Evolutionary conservation across 2,888 invertebrate species (phyloP).

Genomic region (Rhyacophila evoluta): DNA sequence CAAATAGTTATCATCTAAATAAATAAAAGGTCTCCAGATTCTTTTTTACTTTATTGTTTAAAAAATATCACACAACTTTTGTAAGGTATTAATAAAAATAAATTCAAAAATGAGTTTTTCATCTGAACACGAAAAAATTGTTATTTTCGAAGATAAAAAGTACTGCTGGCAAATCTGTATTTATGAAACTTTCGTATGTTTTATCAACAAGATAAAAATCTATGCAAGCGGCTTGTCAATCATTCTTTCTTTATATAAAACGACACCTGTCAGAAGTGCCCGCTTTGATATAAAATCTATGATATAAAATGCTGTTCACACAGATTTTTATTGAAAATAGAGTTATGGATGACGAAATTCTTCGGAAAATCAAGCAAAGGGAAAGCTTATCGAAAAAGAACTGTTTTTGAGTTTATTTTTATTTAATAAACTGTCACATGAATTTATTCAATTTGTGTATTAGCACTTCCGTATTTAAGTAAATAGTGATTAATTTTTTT

Average conservation of each 20-base stretch:
- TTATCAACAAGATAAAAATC: slow-evolving; percentile 11
- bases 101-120: too few relatives aligned
- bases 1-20: too few relatives aligned
- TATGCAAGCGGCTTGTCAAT: neutral
- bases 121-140: neutral
- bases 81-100: too few relatives aligned
- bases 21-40: too few relatives aligned
- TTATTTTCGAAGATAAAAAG: neutral
- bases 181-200: neutral
- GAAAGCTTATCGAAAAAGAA: too few relatives aligned
- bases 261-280: neutral
- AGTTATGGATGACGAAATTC: neutral
- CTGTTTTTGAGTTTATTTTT: too few relatives aligned
- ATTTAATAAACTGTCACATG: too few relatives aligned
- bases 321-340: neutral
- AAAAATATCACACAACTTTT: too few relatives aligned
- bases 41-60: too few relatives aligned
- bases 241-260: neutral
- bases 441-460: too few relatives aligned
- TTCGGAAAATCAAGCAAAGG: neutral
- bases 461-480: too few relatives aligned
- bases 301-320: neutral
- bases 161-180: neutral
- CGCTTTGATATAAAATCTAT: slow-evolving; percentile 9
- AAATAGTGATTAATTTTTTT: too few relatives aligned